Evolutionary conservation across 1,140 invertebrate genomes (phyloP), one percentile per base, ranked within the genome.

Genomic region (Euwallacea similis): DNA sequence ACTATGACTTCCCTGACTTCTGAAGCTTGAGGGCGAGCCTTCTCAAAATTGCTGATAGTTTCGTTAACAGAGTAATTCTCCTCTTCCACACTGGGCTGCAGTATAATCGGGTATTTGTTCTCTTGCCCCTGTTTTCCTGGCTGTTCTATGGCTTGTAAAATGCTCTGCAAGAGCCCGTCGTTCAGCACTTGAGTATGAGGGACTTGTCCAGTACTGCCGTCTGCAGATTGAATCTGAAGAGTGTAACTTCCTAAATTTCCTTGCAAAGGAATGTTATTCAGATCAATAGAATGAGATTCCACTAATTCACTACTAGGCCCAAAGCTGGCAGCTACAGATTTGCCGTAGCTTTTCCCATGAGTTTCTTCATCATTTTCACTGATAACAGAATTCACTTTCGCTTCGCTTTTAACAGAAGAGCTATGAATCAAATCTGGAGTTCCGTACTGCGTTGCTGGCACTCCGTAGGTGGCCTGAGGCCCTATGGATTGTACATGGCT

Each of bases 91-190:
- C 73, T 75, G n/a, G 69, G 75, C n/a, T 74, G 72, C 9, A 77
- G 67, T 33, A 72, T 68, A 58, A 74, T 70, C 8, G 73, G 73
- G 13, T 68, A 67, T 16, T 71, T 64, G 16, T 55, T 42, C 59
- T 62, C 53, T 55, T 67, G 55, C 21, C 66, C 71, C 41, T 72
- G 73, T 66, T 70, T 59, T 15, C 74, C 53, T 43, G 88, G 88
- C 67, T 90, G 86, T 77, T 91, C 89, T 46, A 91, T 90, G 2
- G 89, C 90, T 46, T 87, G 85, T 3, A 94, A 79, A 62, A 94
- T 93, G 56, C 91, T 90, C 77, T 93, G 91, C 6, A 94, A 79
- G 0, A 94, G 82, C 7, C 89, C 91, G 77, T 92, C 88, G 0
- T 90, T 92, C 8, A 94, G 78, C 1, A 93, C 85, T 76, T 92